Base-by-base conservation (phyloP, 2,113 vertebrate species). In the Megaptera novaeangliae region DNA sequence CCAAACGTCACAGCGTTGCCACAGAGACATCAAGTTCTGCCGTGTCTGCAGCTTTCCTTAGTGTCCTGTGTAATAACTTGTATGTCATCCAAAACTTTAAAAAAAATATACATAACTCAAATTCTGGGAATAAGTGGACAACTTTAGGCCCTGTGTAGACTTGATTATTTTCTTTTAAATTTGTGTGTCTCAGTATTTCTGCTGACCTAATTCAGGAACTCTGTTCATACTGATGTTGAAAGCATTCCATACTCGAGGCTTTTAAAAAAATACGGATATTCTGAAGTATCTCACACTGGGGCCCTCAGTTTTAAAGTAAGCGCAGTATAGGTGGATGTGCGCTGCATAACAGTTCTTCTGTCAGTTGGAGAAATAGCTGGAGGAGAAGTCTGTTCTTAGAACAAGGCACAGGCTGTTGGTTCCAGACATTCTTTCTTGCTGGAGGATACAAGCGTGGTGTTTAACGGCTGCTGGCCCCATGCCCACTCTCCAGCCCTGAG, bases 381-480 rank as follows among this genome's bases (percentile, higher is more conserved):
- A 77, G 84, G 55, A 89, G 85, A 94, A 88, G 91, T 68, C 80
- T 82, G 92, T 92, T 97, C 82, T 88, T 84, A 91, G 88, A 96
- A 98, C 96, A 97, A 97, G 94, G 94, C 96, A 46, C 2, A 6
- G 57, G 96, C 1, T 61, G 97, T 95, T 0, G 0, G 88, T 94
- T 80, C 88, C 95, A 98, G 98, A 98, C 98, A 98, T 98, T 98
- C 98, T 97, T 98, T 97, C 98, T 89, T 97, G 98, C 98, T 96
- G 96, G 97, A 97, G 98, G 98, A 98, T 97, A 95, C 97, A 49
- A 44, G 96, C 80, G 20, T 41, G 13, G 96, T 95, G 61, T 97
- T 97, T 52, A 44, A 97, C 49, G 20, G 57, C 95, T 11, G 88
- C 96, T 98, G 98, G 98, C 97, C 63, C 29, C 69, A 44, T 0